Base-by-base conservation (phyloP, 2,797 vertebrate genomes). In the Crocodylus rhombifer region DNA sequence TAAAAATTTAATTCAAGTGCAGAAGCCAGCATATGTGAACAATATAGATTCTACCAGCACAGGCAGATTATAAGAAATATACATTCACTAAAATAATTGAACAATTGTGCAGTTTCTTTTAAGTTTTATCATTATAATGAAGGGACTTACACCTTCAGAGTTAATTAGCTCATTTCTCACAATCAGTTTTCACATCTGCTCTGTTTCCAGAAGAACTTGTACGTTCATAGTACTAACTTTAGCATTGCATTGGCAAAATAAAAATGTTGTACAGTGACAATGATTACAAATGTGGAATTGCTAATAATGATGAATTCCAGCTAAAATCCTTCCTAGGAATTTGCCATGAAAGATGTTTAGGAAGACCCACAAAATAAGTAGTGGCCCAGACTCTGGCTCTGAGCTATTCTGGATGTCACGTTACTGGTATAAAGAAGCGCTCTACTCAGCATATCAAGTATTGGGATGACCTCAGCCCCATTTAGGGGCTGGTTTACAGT, bases 91-190 rank as follows among this genome's bases (percentile, higher is more conserved):
- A 82, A 87, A 94, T 62, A 83, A 95, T 80, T 87, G 84, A 94
- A 73, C 82, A 87, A 65, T 30, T 88, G 86, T 80, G 82, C 86
- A 89, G 73, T 69, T 94, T 76, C 73, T 80, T 91, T 82, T 78
- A 30, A 64, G 86, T 67, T 78, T 90, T 77, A 51, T 92, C 91
- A 94, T 93, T 95, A 87, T 90, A 93, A 94, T 91, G 86, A 91
- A 87, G 83, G 84, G 26, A 80, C 88, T 95, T 89, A 91, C 91
- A 94, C 76, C 57, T 95, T 87, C 62, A 65, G 87, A 92, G 86
- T 89, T 96, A 97, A 95, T 95, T 94, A 95, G 90, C 78, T 93
- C 55, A 61, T 94, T 95, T 94, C 89, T 92, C 92, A 95, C 92
- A 94, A 94, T 94, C 88, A 77, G n/a, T 94, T 92, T 94, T 93